Evolutionary conservation across 2,797 vertebrate species (phyloP).

Genomic region (Heteromormyrus szaboi): DNA sequence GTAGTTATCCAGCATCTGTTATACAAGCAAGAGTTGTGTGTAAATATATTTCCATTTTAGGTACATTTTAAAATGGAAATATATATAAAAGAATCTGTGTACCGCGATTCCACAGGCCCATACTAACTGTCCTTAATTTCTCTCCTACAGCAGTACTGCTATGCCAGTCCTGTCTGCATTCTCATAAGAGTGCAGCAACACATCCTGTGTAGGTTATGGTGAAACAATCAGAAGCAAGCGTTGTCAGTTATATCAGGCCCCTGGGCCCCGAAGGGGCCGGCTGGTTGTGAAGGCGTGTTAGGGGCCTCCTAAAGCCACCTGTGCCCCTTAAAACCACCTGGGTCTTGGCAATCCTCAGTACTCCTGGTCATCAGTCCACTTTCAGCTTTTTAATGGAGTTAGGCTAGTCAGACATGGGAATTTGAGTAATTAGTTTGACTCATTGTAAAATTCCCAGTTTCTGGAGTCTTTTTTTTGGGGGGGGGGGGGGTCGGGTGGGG

Average conservation of each 20-base stretch:
- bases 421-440: background rate
- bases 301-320: slow-evolving; percentile 46
- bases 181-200: slow-evolving; percentile 99
- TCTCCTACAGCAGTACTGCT: slow-evolving; percentile 99
- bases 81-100: slow-evolving; percentile 76
- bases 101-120: slow-evolving; percentile 99
- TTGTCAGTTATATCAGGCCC: slow-evolving; percentile 69
- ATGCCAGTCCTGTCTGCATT: slow-evolving; percentile 99
- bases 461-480: slow-evolving; percentile 13
- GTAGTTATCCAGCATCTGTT: slow-evolving; percentile 61
- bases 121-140: slow-evolving; percentile 99
- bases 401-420: background rate
- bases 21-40: slow-evolving; percentile 78
- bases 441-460: background rate
- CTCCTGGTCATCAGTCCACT: background rate
- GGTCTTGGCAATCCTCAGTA: slow-evolving; percentile 41
- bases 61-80: slow-evolving; percentile 69
- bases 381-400: background rate
- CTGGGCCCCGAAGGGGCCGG: slow-evolving; percentile 30
- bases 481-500: background rate
- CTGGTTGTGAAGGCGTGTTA: slow-evolving; percentile 45
- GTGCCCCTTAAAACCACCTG: slow-evolving; percentile 45
- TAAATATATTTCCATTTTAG: slow-evolving; percentile 76
- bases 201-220: slow-evolving; percentile 99
- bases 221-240: slow-evolving; percentile 82